phyloP scores from a whole-genome alignment of 2,888 invertebrate species.

The Lepidochitona cinerea region DNA sequence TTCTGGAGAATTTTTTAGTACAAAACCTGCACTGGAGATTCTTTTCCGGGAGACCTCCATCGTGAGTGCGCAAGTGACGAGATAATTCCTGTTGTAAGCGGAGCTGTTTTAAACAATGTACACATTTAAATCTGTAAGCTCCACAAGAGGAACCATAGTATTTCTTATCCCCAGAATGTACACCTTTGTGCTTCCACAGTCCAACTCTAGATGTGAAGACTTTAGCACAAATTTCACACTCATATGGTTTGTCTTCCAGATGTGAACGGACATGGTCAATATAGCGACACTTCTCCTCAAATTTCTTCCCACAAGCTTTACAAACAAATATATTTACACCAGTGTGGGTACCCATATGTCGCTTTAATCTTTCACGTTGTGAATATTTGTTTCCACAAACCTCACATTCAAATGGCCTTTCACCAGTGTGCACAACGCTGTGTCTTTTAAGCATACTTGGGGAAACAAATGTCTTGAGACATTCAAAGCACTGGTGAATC shows the following conservation, averaged over 20 bases:
- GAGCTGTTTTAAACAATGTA: not conserved
- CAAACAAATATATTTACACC: slow-evolving; percentile 1
- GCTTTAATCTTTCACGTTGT: not conserved
- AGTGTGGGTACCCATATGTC: slow-evolving; percentile 13
- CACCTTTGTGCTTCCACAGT: not conserved
- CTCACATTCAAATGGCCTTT: slow-evolving; percentile 16
- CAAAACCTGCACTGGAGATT: not conserved
- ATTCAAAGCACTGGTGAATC: slow-evolving; percentile 8
- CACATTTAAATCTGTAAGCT: not conserved
- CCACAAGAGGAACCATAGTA: not conserved
- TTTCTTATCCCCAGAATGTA: not conserved
- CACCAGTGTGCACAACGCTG: slow-evolving; percentile 6
- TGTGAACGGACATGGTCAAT: not conserved
- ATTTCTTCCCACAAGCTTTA: slow-evolving; percentile 8
- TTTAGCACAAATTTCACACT: not conserved
- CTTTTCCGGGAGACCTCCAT: not conserved
- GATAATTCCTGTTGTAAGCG: not conserved
- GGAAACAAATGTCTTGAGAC: slow-evolving; percentile 11
- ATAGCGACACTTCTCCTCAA: not conserved
- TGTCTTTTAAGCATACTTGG: slow-evolving; percentile 10
- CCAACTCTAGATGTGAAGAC: not conserved
- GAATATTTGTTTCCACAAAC: slow-evolving; percentile 12
- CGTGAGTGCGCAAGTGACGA: not conserved
- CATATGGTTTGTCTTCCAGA: not conserved
- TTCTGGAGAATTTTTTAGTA: not conserved